Percentiles rank a stretch among this genome's conserved stretches.
Conservation (phyloP, 1,140 invertebrate species). For the Rhynchophorus ferrugineus region DNA sequence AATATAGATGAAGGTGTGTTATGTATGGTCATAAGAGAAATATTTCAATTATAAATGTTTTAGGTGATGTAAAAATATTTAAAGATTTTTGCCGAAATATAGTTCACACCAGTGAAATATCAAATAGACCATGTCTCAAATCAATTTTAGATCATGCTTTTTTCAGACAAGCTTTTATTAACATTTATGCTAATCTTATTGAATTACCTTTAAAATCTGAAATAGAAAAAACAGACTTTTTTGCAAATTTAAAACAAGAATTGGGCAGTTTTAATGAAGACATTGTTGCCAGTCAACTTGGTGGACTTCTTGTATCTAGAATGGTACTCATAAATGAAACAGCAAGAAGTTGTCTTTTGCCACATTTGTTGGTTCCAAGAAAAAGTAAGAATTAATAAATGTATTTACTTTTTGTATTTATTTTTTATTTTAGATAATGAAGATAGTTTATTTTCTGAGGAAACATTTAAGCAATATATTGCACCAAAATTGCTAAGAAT, state of each 20-base stretch:
- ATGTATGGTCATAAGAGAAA: not conserved
- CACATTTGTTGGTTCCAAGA: slow-evolving; percentile 64
- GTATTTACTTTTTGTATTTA: not conserved
- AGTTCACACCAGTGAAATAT: slow-evolving; percentile 53
- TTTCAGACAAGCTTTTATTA: slow-evolving; percentile 76
- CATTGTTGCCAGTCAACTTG: slow-evolving; percentile 68
- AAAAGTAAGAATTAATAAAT: slow-evolving; percentile 40
- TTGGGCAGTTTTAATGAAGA: slow-evolving; percentile 65
- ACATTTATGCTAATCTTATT: slow-evolving; percentile 70
- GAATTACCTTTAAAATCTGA: slow-evolving; percentile 71
- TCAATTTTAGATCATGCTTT: slow-evolving; percentile 61
- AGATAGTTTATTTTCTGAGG: slow-evolving; percentile 43
- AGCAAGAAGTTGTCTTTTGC: slow-evolving; percentile 66
- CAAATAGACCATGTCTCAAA: slow-evolving; percentile 52
- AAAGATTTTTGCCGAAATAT: slow-evolving; percentile 55
- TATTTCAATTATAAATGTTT: slow-evolving; percentile 13
- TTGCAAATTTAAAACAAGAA: slow-evolving; percentile 55
- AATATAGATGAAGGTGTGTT: slow-evolving; percentile 49
- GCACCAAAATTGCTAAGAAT: slow-evolving; percentile 66
- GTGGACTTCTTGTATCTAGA: slow-evolving; percentile 65
- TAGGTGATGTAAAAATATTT: slow-evolving; percentile 60
- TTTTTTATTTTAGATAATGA: slow-evolving; percentile 9
- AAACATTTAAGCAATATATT: slow-evolving; percentile 60
- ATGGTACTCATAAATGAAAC: slow-evolving; percentile 73
- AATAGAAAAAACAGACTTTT: slow-evolving; percentile 68